Conservation (phyloP, 2,797 vertebrate genomes). For the Parauchenoglanis ngamensis region DNA sequence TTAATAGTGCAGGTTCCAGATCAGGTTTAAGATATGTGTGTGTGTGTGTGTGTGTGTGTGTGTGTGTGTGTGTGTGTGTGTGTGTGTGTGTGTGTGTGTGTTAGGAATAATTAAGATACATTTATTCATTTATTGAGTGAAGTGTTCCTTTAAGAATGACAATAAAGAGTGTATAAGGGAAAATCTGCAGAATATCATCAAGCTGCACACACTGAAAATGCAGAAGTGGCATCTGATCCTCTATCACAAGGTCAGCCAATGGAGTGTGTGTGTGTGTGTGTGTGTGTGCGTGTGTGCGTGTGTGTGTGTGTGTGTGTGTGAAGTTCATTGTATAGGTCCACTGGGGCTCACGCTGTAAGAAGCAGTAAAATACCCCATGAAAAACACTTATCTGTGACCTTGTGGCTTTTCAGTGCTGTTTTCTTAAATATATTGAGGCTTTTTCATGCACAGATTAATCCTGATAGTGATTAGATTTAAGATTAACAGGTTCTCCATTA, state of each 20-base stretch:
- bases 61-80: conserved; percentile 7
- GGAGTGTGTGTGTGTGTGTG: conserved; percentile 18
- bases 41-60: background rate
- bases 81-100: background rate
- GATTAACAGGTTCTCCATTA: background rate
- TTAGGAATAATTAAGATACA: background rate
- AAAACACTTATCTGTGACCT: conserved; percentile 13
- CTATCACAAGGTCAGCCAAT: conserved; percentile 6
- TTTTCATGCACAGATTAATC: background rate
- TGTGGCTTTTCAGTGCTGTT: background rate
- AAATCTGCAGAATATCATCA: background rate
- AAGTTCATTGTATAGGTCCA: background rate
- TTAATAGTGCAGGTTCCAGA: background rate
- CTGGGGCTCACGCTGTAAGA: background rate
- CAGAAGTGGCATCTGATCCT: conserved; percentile 9
- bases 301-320: conserved; percentile 5
- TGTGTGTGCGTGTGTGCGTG: conserved; percentile 5
- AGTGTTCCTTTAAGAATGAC: background rate
- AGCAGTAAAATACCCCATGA: background rate
- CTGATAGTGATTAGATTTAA: background rate
- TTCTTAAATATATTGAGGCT: background rate
- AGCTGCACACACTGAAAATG: background rate
- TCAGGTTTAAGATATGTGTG: background rate
- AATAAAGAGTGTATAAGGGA: too few species aligned
- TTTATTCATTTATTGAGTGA: background rate